These are phyloP conservation scores for Trachemys scripta DNA, from an alignment of 2,113 vertebrate species.

Conservation along the genomic window DNA sequence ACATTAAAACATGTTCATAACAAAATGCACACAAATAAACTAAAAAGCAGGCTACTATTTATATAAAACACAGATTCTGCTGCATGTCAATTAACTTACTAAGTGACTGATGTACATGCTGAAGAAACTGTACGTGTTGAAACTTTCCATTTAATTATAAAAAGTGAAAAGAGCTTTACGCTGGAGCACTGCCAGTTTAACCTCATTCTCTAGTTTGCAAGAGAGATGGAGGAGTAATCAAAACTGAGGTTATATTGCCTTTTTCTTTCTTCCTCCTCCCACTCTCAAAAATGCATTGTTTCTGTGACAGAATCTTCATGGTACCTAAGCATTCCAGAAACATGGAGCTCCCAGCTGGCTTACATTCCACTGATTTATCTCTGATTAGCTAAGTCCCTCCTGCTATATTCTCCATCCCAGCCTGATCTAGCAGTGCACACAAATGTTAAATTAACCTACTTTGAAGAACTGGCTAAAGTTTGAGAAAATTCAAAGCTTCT, in stretches of 20 bases:
- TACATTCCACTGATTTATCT: background rate
- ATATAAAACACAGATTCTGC: background rate
- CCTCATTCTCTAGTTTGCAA: background rate
- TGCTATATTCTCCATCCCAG: background rate
- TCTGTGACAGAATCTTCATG: constrained; percentile 9
- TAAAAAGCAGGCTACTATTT: background rate
- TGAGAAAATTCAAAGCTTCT: background rate
- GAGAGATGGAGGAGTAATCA: background rate
- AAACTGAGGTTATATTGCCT: background rate
- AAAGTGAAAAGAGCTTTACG: background rate
- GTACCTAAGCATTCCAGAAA: background rate
- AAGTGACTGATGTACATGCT: background rate
- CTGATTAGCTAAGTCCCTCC: background rate
- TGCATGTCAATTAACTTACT: background rate
- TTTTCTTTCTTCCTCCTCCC: background rate
- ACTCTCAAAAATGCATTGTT: background rate
- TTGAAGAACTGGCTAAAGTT: background rate
- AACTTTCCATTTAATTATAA: background rate
- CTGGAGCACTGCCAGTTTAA: background rate
- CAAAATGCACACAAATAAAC: background rate
- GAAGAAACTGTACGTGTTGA: background rate
- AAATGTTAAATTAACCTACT: background rate
- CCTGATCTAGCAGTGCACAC: background rate
- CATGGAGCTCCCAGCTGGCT: background rate
- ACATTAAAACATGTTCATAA: background rate